Base-by-base conservation (phyloP, 2,888 invertebrate genomes). In the Dicyrtoma fusca region DNA sequence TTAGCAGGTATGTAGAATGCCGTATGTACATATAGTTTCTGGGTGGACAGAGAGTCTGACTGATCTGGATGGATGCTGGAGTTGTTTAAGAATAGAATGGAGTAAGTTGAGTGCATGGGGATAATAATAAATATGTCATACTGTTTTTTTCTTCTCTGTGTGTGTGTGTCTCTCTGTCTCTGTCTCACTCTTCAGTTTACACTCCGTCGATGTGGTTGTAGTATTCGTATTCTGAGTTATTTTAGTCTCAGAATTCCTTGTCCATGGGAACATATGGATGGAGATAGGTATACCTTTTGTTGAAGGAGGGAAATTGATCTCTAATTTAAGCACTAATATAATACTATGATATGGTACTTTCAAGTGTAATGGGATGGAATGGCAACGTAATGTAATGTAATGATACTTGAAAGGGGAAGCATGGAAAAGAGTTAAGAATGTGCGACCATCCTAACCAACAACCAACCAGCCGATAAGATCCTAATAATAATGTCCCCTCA, bases 111-210 rank as follows among this genome's bases (percentile, higher is more conserved):
- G 23, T 57, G 25, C 57, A 57, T 4, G 14, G 57, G 26, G 57
- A 57, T 57, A 57, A 57, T 57, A 57, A 57, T 57, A 57, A 57
- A 57, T 57, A 23, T 57, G 57, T 57, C 57, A 57, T 57, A 57
- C 23, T 25, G 34, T 34, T 57, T 57, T 25, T 57, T 57, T n/a
- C n/a, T n/a, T n/a, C n/a, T n/a, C n/a, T n/a, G n/a, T n/a, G n/a
- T n/a, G n/a, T n/a, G n/a, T n/a, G n/a, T n/a, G n/a, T n/a, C n/a
- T n/a, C n/a, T n/a, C n/a, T n/a, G n/a, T n/a, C n/a, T n/a, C n/a
- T n/a, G n/a, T n/a, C n/a, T n/a, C n/a, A n/a, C n/a, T n/a, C n/a
- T n/a, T 57, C 25, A 57, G 10, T 19, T 23, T 11, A 57, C 25
- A 57, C 26, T n/a, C 57, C 14, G 23, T 23, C 25, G 49, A 5